A percentile compares a stretch with the other conserved stretches of the same genome.
Evolutionary conservation across 2,797 vertebrate genomes (phyloP).

Genomic region (Betta splendens): DNA sequence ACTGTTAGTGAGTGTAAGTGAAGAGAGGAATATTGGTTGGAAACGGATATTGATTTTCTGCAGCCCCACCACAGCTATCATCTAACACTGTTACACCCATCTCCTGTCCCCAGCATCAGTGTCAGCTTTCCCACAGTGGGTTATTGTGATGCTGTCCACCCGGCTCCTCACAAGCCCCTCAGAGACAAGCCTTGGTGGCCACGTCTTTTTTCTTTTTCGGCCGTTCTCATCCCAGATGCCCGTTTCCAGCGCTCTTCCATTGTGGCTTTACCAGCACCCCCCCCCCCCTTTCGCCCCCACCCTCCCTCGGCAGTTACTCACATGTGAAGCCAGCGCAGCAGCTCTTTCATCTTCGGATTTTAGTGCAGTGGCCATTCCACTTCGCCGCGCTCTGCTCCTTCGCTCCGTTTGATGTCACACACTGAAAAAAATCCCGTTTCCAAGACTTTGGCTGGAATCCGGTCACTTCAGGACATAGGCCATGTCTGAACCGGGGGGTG

Average conservation of each 20-base stretch:
- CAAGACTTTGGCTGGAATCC: slow-evolving; percentile 29
- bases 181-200: slow-evolving; percentile 2
- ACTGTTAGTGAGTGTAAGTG: slow-evolving; percentile 3
- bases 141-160: slow-evolving; percentile 1
- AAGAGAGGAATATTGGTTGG: slow-evolving; percentile 34
- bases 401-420: slow-evolving; percentile 47
- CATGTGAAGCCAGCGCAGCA: slow-evolving; percentile 32
- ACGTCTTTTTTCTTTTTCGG: neutral
- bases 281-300: neutral
- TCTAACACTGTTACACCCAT: slow-evolving; percentile 21
- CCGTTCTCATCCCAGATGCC: neutral
- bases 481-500: slow-evolving; percentile 7
- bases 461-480: slow-evolving; percentile 28
- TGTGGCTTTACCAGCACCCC: neutral
- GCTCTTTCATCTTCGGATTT: slow-evolving; percentile 51
- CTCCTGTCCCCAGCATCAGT: slow-evolving; percentile 23
- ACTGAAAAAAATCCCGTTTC: slow-evolving; percentile 15
- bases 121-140: slow-evolving; percentile 11
- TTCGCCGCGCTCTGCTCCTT: slow-evolving; percentile 28
- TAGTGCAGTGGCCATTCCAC: slow-evolving; percentile 23
- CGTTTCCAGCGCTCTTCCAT: slow-evolving; percentile 6
- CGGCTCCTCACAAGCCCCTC: slow-evolving; percentile 1
- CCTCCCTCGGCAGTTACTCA: slow-evolving; percentile 11
- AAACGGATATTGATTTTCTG: slow-evolving; percentile 53
- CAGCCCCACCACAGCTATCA: slow-evolving; percentile 37